Evolutionary conservation across 2,797 vertebrate species (phyloP), one percentile per base, ranked within the genome.

Genomic region (Mycteria americana): DNA sequence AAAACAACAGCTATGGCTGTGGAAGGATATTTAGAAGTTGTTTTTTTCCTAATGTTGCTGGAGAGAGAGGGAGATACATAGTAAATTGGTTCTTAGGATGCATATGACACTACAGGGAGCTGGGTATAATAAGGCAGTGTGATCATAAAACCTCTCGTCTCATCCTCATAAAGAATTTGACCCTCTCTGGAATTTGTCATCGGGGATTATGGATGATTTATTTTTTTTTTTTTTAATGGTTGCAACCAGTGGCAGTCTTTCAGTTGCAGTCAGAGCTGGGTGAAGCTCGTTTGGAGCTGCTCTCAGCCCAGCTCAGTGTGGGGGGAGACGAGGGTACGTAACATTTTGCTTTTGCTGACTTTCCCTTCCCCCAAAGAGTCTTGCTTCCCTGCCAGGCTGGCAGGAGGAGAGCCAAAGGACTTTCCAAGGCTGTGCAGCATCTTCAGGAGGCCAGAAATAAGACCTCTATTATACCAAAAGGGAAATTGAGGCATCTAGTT

Each of bases 71-170:
- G 54, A 89, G 54, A 81, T 48, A 37, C 84, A 41, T 28, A 77
- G 88, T 48, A 95, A 96, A 96, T 92, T 79, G 94, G 86, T 82
- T 96, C 89, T 94, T 83, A 65, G 85, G 85, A 94, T 95, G 89
- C 51, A 11, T 39, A 94, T 69, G 81, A 54, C 95, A 77, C 95
- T 54, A 48, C 85, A 39, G 96, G 96, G 95, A 97, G 93, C 69
- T 0, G 5, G 1, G 30, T 56, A 74, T 85, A 88, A 95, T 60
- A 92, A 92, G 57, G 43, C 84, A 81, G 21, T 3, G 37, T 43
- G 93, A 93, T 77, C 95, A 77, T 96, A 95, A 97, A 97, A 86
- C 18, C 86, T 60, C 83, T 92, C 7, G 0, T 84, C n/a, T 89
- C 83, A 30, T 70, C 84, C 95, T 93, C 41, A 31, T 89, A 64